A percentile compares a stretch with the other conserved stretches of the same genome.
Conservation (phyloP, 2,113 vertebrate genomes). For the Brachyhypopomus occidentalis region DNA sequence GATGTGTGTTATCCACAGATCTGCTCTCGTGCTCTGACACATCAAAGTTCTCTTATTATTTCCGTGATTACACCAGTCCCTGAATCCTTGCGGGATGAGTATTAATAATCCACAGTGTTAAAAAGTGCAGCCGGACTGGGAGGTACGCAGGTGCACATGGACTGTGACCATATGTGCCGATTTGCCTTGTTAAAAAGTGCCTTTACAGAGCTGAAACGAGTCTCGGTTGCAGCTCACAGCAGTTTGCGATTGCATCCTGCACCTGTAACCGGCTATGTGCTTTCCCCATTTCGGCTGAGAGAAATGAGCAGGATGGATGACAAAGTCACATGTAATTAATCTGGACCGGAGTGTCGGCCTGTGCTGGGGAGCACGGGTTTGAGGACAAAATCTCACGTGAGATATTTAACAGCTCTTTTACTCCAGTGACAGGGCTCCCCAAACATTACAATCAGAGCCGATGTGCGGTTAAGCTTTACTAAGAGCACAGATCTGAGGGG, state of each 20-base stretch:
- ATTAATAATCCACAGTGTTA: constrained; percentile 41
- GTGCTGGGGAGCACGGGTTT: constrained; percentile 58
- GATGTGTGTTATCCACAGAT: constrained; percentile 24
- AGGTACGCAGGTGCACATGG: not conserved
- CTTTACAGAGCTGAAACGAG: constrained; percentile 7
- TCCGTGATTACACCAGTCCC: constrained; percentile 15
- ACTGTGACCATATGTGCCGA: not conserved
- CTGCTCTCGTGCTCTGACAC: constrained; percentile 20
- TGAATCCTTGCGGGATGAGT: constrained; percentile 13
- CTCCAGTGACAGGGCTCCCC: constrained; percentile 42
- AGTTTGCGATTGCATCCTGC: constrained; percentile 61
- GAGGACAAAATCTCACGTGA: constrained; percentile 65
- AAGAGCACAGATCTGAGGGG: constrained; percentile 28
- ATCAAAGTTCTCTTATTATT: constrained; percentile 23
- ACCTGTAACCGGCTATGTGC: constrained; percentile 50
- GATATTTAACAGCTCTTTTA: constrained; percentile 67
- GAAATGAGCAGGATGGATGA: constrained; percentile 21
- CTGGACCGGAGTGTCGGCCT: constrained; percentile 50
- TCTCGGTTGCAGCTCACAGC: constrained; percentile 33
- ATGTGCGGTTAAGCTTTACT: constrained; percentile 67
- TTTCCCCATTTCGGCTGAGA: constrained; percentile 58
- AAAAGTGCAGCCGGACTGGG: constrained; percentile 11
- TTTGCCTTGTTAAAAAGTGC: constrained; percentile 32
- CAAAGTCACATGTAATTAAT: constrained; percentile 43
- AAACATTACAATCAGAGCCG: constrained; percentile 61